A percentile compares a stretch with the other conserved stretches of the same genome.
phyloP scores from a whole-genome alignment of 2,797 vertebrate genomes.

The Anguilla obscura region DNA sequence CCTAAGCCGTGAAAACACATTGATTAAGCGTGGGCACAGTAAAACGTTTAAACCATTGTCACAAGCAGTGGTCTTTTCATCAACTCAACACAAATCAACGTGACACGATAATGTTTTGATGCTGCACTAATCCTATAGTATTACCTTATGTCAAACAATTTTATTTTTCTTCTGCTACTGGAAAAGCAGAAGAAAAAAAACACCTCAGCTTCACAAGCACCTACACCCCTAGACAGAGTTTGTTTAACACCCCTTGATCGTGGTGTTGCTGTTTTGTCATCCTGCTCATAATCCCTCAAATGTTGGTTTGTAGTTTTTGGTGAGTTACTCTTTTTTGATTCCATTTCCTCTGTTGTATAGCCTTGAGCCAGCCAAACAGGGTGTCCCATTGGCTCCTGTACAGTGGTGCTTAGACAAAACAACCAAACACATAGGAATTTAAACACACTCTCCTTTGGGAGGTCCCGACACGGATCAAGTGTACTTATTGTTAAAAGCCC shows the following conservation, averaged over 20 bases:
- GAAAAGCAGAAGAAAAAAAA: neutral
- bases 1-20: neutral
- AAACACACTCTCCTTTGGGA: slow-evolving; percentile 57
- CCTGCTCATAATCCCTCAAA: slow-evolving; percentile 20
- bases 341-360: slow-evolving; percentile 48
- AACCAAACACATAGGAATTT: slow-evolving; percentile 54
- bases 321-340: neutral
- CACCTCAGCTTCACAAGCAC: neutral
- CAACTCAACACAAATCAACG: neutral
- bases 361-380: slow-evolving; percentile 53
- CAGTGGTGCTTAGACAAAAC: slow-evolving; percentile 42
- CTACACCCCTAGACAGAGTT: neutral
- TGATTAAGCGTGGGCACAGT: neutral
- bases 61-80: slow-evolving; percentile 9
- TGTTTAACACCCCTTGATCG: slow-evolving; percentile 18
- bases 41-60: slow-evolving; percentile 4
- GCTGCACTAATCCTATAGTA: neutral
- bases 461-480: slow-evolving; percentile 58
- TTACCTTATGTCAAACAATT: neutral
- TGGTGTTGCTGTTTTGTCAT: neutral
- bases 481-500: slow-evolving; percentile 48
- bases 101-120: neutral
- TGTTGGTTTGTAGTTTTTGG: slow-evolving; percentile 27
- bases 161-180: slow-evolving; percentile 1
- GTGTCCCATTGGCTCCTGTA: slow-evolving; percentile 38